Evolutionary conservation across 2,888 invertebrate genomes (phyloP).

Genomic region (Dorcus parallelipipedus): DNA sequence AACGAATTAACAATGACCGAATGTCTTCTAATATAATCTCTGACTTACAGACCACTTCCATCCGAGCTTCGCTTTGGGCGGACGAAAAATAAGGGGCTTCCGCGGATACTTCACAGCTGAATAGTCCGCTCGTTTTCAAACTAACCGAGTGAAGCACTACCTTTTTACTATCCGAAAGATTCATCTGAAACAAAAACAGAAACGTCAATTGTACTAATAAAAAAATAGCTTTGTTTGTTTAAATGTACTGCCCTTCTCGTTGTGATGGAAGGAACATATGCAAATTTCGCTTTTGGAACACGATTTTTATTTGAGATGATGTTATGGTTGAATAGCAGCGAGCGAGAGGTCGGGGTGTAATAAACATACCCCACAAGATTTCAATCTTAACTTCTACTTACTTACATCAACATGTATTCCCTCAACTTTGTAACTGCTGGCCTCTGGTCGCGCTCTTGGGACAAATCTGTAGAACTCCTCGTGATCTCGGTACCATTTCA

Average conservation of each 20-base stretch:
- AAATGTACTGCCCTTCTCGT: too few relatives aligned
- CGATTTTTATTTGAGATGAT: too few relatives aligned
- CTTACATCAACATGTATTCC: constrained; percentile 69
- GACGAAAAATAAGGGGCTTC: constrained; percentile 77
- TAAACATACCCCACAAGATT: too few relatives aligned
- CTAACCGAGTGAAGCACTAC: constrained; percentile 65
- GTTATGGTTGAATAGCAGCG: too few relatives aligned
- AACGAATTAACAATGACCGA: too few relatives aligned
- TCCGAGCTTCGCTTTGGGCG: constrained; percentile 68
- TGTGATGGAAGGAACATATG: too few relatives aligned
- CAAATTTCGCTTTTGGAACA: too few relatives aligned
- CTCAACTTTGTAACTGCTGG: constrained; percentile 67
- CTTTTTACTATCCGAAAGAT: constrained; percentile 65
- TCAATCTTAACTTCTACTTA: constrained; percentile 26
- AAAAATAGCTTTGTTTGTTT: too few relatives aligned
- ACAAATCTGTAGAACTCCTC: constrained; percentile 80
- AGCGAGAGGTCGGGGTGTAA: too few relatives aligned
- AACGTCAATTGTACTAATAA: too few relatives aligned
- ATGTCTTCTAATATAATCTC: not conserved
- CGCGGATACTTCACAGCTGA: constrained; percentile 75
- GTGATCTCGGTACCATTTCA: constrained; percentile 83
- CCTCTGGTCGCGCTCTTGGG: constrained; percentile 68
- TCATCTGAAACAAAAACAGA: constrained; percentile 53
- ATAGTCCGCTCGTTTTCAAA: constrained; percentile 68
- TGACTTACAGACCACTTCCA: constrained; percentile 80